Conservation (phyloP, 1,140 invertebrate species). For the Drepana arcuata region DNA sequence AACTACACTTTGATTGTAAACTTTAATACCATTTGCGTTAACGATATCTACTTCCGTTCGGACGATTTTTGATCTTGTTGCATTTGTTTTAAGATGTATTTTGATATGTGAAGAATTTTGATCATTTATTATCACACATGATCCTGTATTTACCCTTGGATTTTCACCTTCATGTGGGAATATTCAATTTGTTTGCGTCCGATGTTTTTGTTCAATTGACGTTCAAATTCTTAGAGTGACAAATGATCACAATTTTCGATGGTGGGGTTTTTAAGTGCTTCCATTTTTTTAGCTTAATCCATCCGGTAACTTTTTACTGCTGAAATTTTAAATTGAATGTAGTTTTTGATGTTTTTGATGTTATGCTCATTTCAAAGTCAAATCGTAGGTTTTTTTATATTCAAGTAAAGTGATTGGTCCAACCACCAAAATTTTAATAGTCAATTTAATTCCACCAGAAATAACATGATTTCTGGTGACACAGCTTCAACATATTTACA, state of each 20-base stretch:
- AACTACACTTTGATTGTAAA: conserved; percentile 54
- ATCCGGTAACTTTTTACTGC: no score
- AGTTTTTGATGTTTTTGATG: no score
- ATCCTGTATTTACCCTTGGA: conserved; percentile 62
- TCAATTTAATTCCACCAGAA: no score
- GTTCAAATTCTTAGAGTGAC: conserved; percentile 50
- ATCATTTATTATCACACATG: conserved; percentile 44
- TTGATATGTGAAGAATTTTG: conserved; percentile 9
- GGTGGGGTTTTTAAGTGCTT: no score
- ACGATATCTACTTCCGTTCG: conserved; percentile 21
- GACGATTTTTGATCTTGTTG: conserved; percentile 17
- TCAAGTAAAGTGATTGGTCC: no score
- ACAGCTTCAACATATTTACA: no score
- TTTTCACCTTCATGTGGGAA: conserved; percentile 68
- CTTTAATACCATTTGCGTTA: conserved; percentile 39
- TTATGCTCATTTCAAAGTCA: no score
- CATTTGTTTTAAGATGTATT: conserved; percentile 11
- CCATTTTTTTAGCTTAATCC: no score
- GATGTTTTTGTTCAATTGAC: conserved; percentile 68
- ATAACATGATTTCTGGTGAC: no score
- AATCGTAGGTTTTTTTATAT: no score
- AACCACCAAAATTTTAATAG: no score
- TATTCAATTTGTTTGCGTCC: conserved; percentile 65
- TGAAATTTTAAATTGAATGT: no score
- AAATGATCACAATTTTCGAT: conserved; percentile 50